Conservation (phyloP, 2,888 invertebrate genomes). For the Sminthurinus aureus region DNA sequence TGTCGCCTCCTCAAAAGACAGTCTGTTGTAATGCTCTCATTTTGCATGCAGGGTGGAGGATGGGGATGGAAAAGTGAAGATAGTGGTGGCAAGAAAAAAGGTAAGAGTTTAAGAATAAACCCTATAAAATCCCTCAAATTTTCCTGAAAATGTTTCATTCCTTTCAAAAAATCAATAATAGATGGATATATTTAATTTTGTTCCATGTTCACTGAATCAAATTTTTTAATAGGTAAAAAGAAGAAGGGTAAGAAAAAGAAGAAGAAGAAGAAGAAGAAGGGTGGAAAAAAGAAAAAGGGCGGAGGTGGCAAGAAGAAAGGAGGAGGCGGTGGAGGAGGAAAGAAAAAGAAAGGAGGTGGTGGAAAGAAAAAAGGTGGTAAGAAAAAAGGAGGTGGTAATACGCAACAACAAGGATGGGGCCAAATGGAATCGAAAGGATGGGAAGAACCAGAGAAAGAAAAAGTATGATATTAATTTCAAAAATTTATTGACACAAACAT, state of each 20-base stretch:
- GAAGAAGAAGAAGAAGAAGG: not conserved
- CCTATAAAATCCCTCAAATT: too few relatives aligned
- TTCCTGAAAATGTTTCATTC: too few relatives aligned
- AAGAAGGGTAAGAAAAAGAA: conserved; percentile 16
- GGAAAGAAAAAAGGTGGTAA: conserved; percentile 17
- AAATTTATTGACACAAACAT: not conserved
- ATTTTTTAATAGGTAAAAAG: conserved; percentile 18
- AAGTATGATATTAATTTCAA: not conserved
- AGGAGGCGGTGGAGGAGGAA: not conserved
- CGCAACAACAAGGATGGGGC: not conserved
- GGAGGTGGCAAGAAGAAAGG: not conserved
- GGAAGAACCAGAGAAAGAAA: not conserved
- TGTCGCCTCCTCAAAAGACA: conserved; percentile 30
- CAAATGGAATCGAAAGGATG: not conserved
- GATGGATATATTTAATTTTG: too few relatives aligned
- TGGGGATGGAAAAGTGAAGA: conserved; percentile 10
- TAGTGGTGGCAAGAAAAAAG: conserved; percentile 17
- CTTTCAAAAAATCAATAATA: too few relatives aligned
- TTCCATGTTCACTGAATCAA: too few relatives aligned
- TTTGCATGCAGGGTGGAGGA: conserved; percentile 22
- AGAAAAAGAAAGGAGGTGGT: not conserved
- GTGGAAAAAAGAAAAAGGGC: not conserved
- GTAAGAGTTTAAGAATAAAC: too few relatives aligned
- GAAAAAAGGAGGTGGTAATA: not conserved
- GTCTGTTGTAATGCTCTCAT: conserved; percentile 39